Base-by-base conservation (phyloP, 2,113 vertebrate genomes). In the Panthera leo region DNA sequence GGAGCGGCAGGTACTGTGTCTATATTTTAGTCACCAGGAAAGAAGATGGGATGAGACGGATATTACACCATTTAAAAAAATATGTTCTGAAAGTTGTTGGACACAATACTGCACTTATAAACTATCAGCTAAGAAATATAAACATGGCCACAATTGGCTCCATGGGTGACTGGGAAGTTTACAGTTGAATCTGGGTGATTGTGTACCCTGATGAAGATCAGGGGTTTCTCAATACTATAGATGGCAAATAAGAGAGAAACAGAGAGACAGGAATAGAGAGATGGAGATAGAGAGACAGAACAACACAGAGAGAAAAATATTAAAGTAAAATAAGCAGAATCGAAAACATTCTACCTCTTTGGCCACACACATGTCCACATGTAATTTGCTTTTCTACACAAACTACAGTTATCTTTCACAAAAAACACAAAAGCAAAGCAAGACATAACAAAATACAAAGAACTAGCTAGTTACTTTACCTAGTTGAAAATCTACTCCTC, bases 351-450 rank as follows among this genome's bases (percentile, higher is more conserved):
- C 45, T 58, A 4, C 18, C 1, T 42, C 4, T 58, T 76, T 76
- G 34, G 1, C 1, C 14, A 71, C 1, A 3, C n/a, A 45, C 1
- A 5, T 61, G 5, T 51, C 11, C 14, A 29, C 7, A 1, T 70
- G 12, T 23, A 45, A 55, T 51, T 86, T 21, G 63, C 51, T 75
- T 34, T 53, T n/a, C 12, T 39, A 75, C 23, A 51, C 4, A 48
- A 85, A 27, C 19, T 31, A 10, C 0, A 34, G 6, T 18, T 61
- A 16, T 9, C 18, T 87, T 2, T 45, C 39, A 25, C 36, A 39
- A 13, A 48, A 3, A 76, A 76, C 25, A 76, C 2, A 13, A 78
- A 31, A 48, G 15, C 7, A 78, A 78, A 16, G 45, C 39, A 42
- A 61, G 7, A 61, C 21, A 9, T 23, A 75, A 75, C 71, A 83